Base-by-base conservation (phyloP, 1,140 invertebrate genomes). In the Cherax quadricarinatus region DNA sequence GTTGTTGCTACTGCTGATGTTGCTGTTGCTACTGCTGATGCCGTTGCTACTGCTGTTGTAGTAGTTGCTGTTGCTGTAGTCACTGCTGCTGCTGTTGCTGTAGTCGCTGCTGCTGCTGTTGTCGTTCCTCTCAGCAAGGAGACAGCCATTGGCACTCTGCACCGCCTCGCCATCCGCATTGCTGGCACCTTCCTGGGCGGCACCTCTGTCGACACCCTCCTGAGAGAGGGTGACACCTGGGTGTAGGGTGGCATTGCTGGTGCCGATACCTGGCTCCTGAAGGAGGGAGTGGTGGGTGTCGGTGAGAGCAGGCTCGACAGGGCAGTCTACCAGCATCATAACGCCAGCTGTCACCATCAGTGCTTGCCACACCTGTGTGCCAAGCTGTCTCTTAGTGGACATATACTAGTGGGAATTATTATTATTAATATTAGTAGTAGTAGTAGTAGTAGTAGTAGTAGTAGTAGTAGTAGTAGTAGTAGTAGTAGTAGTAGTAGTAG, bases 281-380 rank as follows among this genome's bases (percentile, higher is more conserved):
- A 41, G 30, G 30, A 41, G 30, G 30, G 16, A 10, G 49, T 41
- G 30, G 1, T 70, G 16, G 6, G 51, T 48, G 60, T 49, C 30
- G 21, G 49, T 82, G 48, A 82, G 18, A 62, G 12, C 30, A 30
- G n/a, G 10, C 16, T 10, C 41, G 21, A 80, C 78, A 4, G 73
- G 75, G 57, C 86, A 88, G 53, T 30, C 24, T 24, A 88, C 86
- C 30, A 88, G 10, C 86, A 88, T 88, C 86, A 88, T 80, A 24
- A 88, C 86, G 3, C 86, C 86, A 5, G 53, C 30, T 0, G 30
- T n/a, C 86, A 88, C 78, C 86, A 88, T 88, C 53, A 88, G 16
- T 1, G 86, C 41, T n/a, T 88, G 86, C 86, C 86, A 88, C 9
- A 88, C 21, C 86, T 88, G 57, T 4, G 6, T 57, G 14, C 9